A percentile compares a stretch with the other conserved stretches of the same genome.
phyloP scores from a whole-genome alignment of 1,140 invertebrate genomes.

The Vanessa atalanta region DNA sequence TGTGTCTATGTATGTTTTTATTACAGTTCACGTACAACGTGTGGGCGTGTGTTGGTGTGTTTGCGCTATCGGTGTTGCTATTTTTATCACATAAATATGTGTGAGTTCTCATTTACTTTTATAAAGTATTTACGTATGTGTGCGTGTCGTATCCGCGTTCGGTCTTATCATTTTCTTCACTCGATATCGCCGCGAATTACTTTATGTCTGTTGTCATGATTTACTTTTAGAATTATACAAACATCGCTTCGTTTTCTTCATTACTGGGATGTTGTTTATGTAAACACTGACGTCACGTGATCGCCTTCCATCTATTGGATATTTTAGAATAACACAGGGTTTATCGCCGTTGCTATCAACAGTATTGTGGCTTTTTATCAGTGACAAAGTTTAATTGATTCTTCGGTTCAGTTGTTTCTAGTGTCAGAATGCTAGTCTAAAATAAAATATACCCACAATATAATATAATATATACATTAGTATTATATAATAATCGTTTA shows the following conservation, averaged over 20 bases:
- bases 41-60: conserved; percentile 78
- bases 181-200: conserved; percentile 59
- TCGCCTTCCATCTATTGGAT: not conserved
- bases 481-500: too few relatives aligned
- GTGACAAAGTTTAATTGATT: not conserved
- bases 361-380: not conserved
- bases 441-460: too few relatives aligned
- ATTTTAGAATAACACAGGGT: not conserved
- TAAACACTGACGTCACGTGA: conserved; percentile 3
- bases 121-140: conserved; percentile 42
- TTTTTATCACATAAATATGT: conserved; percentile 58
- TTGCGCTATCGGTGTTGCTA: conserved; percentile 75
- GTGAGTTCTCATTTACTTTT: conserved; percentile 48
- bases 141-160: conserved; percentile 69
- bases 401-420: too few relatives aligned
- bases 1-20: conserved; percentile 74
- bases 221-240: conserved; percentile 44
- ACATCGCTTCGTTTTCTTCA: conserved; percentile 16
- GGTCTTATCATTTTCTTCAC: conserved; percentile 70
- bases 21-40: conserved; percentile 73
- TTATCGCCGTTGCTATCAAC: not conserved
- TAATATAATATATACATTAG: too few relatives aligned
- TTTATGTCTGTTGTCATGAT: conserved; percentile 47
- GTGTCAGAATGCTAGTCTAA: too few relatives aligned
- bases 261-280: not conserved